Evolutionary conservation across 2,797 vertebrate genomes (phyloP).

Genomic region (Cetoscarus ocellatus): DNA sequence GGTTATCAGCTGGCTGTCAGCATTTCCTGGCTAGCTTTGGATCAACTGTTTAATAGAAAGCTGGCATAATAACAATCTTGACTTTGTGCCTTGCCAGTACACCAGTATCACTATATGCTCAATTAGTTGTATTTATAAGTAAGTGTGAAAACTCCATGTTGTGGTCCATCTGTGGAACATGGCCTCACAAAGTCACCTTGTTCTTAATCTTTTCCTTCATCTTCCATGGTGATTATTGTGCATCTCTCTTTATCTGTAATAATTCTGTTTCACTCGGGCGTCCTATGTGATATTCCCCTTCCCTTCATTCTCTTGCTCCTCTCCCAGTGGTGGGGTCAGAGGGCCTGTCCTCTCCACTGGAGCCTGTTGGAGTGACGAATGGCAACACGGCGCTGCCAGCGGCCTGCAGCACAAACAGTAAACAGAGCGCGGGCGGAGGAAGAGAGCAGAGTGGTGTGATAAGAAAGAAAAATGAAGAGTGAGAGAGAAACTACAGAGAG

Average conservation of each 20-base stretch:
- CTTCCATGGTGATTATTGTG: background rate
- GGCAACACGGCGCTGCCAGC: constrained; percentile 60
- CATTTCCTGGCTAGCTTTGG: too few species aligned
- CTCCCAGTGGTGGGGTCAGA: constrained; percentile 66
- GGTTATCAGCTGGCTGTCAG: too few species aligned
- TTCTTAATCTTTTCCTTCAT: background rate
- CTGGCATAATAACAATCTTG: too few species aligned
- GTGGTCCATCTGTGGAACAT: background rate
- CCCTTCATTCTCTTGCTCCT: constrained; percentile 38
- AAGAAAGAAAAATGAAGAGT: constrained; percentile 60
- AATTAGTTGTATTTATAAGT: too few species aligned
- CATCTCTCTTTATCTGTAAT: background rate
- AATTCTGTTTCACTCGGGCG: background rate
- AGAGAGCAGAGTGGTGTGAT: constrained; percentile 43
- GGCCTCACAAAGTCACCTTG: background rate
- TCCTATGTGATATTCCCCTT: constrained; percentile 22
- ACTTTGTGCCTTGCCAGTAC: too few species aligned
- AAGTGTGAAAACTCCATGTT: background rate
- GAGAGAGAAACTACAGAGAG: constrained; percentile 37
- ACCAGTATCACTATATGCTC: too few species aligned
- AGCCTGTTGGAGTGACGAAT: constrained; percentile 72
- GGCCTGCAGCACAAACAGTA: constrained; percentile 62
- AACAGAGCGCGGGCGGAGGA: constrained; percentile 60
- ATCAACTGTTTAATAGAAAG: too few species aligned
- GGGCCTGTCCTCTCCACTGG: constrained; percentile 70